phyloP scores from a whole-genome alignment of 1,140 invertebrate genomes.

The Aphis craccivora region DNA sequence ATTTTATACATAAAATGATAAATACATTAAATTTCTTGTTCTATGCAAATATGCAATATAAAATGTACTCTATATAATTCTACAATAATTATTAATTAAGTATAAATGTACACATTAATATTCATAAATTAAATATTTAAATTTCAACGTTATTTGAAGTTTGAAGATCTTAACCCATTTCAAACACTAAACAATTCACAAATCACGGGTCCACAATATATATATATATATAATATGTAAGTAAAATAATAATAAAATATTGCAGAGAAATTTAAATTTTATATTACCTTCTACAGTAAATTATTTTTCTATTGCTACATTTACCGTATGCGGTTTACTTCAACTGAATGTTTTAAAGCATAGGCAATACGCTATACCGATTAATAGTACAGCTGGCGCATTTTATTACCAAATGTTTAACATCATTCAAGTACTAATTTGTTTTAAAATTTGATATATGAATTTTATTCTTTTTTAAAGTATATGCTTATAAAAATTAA shows the following conservation, averaged over 20 bases:
- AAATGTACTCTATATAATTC: not conserved
- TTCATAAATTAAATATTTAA: not conserved
- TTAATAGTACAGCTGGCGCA: not conserved
- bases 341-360: not conserved
- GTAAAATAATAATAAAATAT: too few species aligned
- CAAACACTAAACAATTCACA: not conserved
- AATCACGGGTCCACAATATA: not conserved
- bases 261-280: not conserved
- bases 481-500: not conserved
- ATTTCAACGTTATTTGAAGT: not conserved
- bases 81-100: not conserved
- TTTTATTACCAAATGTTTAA: not conserved
- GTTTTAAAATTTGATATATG: not conserved
- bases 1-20: not conserved
- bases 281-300: not conserved
- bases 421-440: not conserved
- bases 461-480: not conserved
- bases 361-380: not conserved
- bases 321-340: not conserved
- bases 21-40: not conserved
- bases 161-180: not conserved
- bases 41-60: not conserved
- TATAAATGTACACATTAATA: not conserved
- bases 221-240: too few species aligned
- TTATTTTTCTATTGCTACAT: not conserved